Conservation (phyloP, 2,113 vertebrate species). For the Marcusenius ussheri region DNA sequence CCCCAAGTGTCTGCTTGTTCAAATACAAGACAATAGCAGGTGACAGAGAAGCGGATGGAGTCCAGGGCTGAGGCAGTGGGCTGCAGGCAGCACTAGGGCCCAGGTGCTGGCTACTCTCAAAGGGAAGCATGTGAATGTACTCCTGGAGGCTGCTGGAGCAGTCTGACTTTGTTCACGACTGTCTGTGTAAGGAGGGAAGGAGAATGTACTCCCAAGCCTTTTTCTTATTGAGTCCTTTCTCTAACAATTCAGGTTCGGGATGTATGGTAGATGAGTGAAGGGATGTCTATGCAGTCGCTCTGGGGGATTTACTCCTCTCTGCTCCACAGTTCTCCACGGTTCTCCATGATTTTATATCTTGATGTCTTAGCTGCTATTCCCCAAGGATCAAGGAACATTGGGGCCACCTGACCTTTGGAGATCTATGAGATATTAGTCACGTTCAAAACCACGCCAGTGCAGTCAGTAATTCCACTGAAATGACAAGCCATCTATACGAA, state of each 20-base stretch:
- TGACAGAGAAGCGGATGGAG: neutral
- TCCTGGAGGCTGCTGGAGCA: neutral
- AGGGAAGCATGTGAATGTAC: neutral
- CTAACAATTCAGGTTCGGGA: neutral
- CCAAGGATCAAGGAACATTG: neutral
- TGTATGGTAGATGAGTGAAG: neutral
- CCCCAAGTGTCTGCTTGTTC: neutral
- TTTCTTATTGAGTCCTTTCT: neutral
- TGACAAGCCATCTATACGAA: neutral
- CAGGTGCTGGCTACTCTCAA: neutral
- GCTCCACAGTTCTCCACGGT: neutral
- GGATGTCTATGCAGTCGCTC: neutral
- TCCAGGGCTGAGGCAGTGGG: neutral
- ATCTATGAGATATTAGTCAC: neutral
- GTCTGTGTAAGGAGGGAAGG: neutral
- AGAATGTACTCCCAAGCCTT: neutral
- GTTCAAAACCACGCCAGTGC: neutral
- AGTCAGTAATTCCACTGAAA: neutral
- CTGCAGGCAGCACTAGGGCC: neutral
- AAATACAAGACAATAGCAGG: neutral
- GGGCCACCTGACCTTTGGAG: neutral
- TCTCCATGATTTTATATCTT: neutral
- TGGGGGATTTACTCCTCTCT: neutral
- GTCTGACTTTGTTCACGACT: neutral
- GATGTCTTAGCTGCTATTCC: neutral